phyloP scores from a whole-genome alignment of 2,797 vertebrate species.

The Chaetophractus vellerosus region DNA sequence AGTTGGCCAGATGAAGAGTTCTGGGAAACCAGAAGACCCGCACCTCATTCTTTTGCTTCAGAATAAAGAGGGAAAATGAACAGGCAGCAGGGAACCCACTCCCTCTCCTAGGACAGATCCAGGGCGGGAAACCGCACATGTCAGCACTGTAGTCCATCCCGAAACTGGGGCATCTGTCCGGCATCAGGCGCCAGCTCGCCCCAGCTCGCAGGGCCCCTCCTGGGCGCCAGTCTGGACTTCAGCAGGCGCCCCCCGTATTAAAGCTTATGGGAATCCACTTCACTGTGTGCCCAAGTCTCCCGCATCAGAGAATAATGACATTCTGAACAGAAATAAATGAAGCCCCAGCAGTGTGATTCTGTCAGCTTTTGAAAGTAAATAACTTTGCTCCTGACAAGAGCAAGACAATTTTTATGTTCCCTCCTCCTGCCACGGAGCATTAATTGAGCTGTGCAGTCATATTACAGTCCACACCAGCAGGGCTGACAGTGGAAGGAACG shows the following conservation, averaged over 20 bases:
- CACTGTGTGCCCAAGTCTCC: conserved; percentile 85
- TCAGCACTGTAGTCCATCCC: neutral
- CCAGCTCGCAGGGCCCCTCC: neutral
- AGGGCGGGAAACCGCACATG: rapidly evolving
- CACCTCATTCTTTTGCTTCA: conserved; percentile 11
- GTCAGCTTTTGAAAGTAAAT: conserved; percentile 93
- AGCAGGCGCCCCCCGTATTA: conserved; percentile 65
- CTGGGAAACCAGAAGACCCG: neutral
- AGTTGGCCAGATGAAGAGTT: neutral
- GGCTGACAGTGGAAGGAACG: conserved; percentile 77
- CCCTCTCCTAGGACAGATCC: neutral
- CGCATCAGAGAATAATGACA: conserved; percentile 90
- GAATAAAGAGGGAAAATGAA: conserved; percentile 26
- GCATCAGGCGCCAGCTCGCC: rapidly evolving
- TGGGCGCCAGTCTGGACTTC: conserved; percentile 28
- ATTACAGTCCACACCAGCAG: conserved; percentile 82
- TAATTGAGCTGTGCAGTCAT: conserved; percentile 91
- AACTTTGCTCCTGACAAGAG: conserved; percentile 92
- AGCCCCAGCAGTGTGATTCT: conserved; percentile 92
- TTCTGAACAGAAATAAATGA: conserved; percentile 91
- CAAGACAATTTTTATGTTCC: conserved; percentile 88
- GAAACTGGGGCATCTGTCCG: neutral
- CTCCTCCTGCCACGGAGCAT: conserved; percentile 90
- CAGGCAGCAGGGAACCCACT: neutral
- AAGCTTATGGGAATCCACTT: conserved; percentile 83